Evolutionary conservation across 2,113 vertebrate genomes (phyloP).

Genomic region (Etheostoma cragini): DNA sequence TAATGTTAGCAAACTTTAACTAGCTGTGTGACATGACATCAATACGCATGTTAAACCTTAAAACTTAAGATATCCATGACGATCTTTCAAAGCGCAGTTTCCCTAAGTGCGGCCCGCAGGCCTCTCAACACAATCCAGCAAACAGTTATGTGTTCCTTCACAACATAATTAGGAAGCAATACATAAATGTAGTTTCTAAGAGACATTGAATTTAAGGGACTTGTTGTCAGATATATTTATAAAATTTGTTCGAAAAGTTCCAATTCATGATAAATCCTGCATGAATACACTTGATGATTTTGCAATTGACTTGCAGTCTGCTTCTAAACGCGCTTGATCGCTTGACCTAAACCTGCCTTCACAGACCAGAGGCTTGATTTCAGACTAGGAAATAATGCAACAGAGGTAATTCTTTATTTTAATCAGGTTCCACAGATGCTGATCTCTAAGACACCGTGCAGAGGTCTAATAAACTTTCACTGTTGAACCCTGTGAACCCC

Average conservation of each 20-base stretch:
- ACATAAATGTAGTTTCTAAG: background rate
- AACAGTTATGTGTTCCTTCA: background rate
- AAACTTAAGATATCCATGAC: background rate
- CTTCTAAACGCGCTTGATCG: background rate
- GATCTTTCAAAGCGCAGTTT: background rate
- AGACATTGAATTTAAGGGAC: background rate
- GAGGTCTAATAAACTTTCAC: conserved; percentile 21
- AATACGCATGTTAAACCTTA: background rate
- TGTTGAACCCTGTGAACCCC: conserved; percentile 25
- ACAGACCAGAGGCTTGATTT: background rate
- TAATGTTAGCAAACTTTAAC: background rate
- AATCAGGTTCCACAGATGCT: conserved; percentile 2
- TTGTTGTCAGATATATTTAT: background rate
- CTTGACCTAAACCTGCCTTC: background rate
- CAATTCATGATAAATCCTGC: background rate
- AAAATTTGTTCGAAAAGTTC: background rate
- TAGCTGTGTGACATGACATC: background rate
- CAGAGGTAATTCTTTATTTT: background rate
- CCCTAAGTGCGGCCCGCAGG: no score
- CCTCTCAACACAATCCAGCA: background rate
- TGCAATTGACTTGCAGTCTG: background rate
- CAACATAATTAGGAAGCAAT: background rate
- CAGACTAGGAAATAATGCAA: background rate
- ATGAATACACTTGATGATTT: background rate
- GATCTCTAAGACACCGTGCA: background rate